Percentiles rank a stretch among this genome's conserved stretches.
phyloP scores from a whole-genome alignment of 2,888 invertebrate species.

The Polydesmus complanatus region DNA sequence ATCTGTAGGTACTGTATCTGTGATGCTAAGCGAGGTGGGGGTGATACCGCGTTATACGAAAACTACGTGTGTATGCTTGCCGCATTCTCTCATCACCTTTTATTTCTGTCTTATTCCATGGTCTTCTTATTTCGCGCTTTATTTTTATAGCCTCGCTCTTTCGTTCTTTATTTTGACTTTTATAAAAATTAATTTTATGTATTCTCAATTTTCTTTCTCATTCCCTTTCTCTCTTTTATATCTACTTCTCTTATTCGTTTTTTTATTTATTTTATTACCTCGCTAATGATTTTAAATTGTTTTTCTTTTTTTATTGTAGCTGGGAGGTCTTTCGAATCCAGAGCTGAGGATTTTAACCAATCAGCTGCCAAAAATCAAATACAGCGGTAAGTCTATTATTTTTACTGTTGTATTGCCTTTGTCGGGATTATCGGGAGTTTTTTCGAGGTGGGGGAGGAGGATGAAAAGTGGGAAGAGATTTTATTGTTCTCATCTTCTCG shows the following conservation, averaged over 20 bases:
- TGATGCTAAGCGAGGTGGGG: no score
- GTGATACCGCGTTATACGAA: no score
- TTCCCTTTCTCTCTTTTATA: not conserved
- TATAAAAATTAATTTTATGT: not conserved
- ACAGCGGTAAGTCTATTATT: slow-evolving; percentile 51
- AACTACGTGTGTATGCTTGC: no score
- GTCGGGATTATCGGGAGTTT: not conserved
- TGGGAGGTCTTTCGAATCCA: slow-evolving; percentile 70
- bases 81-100: no score
- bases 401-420: not conserved
- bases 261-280: not conserved
- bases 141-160: no score
- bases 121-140: no score
- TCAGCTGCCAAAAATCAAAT: slow-evolving; percentile 71
- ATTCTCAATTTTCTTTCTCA: not conserved
- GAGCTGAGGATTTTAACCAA: slow-evolving; percentile 75
- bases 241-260: not conserved
- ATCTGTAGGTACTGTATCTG: no score
- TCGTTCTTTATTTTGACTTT: no score
- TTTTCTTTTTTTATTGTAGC: slow-evolving; percentile 40
- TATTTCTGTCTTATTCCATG: no score
- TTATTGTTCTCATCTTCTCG: no score
- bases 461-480: no score
- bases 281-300: slow-evolving; percentile 1
- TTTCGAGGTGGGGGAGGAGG: no score